Evolutionary conservation across 2,113 vertebrate genomes (phyloP).

Genomic region (Corvus hawaiiensis): DNA sequence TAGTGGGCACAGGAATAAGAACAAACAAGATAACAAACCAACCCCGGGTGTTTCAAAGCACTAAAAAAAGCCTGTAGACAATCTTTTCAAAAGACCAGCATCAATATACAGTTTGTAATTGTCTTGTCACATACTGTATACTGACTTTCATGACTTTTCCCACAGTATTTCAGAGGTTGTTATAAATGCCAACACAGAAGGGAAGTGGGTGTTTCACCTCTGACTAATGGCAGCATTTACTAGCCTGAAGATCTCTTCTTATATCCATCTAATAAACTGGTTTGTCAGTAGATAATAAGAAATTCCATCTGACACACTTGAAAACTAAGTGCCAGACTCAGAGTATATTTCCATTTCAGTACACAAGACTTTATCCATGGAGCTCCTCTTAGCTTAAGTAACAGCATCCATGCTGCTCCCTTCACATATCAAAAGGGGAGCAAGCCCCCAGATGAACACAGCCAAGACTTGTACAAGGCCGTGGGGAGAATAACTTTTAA

Average conservation of each 20-base stretch:
- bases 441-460: background rate
- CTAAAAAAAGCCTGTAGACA: background rate
- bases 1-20: background rate
- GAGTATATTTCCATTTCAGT: background rate
- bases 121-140: background rate
- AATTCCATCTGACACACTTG: constrained; percentile 11
- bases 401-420: background rate
- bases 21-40: background rate
- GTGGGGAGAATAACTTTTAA: background rate
- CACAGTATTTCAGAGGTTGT: constrained; percentile 1
- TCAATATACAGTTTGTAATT: background rate
- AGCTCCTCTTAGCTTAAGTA: background rate
- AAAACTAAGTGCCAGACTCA: constrained; percentile 7
- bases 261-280: constrained; percentile 19
- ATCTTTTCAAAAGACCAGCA: background rate
- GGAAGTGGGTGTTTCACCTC: constrained; percentile 21
- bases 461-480: background rate
- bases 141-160: background rate
- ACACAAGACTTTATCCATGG: background rate
- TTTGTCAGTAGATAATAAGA: constrained; percentile 18
- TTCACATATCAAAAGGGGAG: background rate
- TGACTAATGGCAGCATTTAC: constrained; percentile 29
- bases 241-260: constrained; percentile 26
- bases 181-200: constrained; percentile 16
- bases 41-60: background rate